Percentiles rank a stretch among this genome's conserved stretches.
These are phyloP conservation scores for Cynocephalus volans DNA, from an alignment of 2,113 vertebrate genomes.

Conservation along the genomic window DNA sequence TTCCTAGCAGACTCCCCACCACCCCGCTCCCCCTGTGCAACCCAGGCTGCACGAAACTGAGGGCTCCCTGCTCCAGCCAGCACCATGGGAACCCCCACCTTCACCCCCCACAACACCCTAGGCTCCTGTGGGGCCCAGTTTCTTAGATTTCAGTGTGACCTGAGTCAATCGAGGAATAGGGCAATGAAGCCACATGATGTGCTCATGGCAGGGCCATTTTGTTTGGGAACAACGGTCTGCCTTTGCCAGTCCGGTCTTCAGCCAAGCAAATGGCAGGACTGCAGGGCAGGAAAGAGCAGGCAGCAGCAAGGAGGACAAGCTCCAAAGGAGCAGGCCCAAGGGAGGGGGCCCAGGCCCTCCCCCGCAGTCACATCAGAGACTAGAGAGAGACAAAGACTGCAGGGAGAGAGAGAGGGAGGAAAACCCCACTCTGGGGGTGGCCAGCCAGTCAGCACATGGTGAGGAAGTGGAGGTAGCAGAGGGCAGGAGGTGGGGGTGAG, in stretches of 20 bases:
- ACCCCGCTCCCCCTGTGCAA: rapidly evolving
- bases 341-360: too few relatives aligned
- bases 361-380: neutral
- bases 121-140: neutral
- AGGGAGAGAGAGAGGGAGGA: neutral
- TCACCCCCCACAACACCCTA: neutral
- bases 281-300: too few relatives aligned
- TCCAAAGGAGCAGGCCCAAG: neutral
- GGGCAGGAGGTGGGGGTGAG: neutral
- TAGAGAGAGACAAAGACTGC: too few relatives aligned
- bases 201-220: neutral
- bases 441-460: too few relatives aligned
- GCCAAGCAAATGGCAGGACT: neutral
- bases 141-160: neutral
- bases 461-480: neutral
- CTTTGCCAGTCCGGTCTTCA: neutral
- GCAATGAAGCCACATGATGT: neutral
- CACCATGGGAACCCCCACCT: rapidly evolving
- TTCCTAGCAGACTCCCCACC: too few relatives aligned
- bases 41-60: neutral
- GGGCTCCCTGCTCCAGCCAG: neutral
- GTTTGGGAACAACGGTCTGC: neutral
- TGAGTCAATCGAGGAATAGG: rapidly evolving
- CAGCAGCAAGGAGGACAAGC: too few relatives aligned
- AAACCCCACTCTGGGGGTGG: neutral